A percentile compares a stretch with the other conserved stretches of the same genome.
Evolutionary conservation across 2,113 vertebrate species (phyloP).

Genomic region (Odontesthes bonariensis): DNA sequence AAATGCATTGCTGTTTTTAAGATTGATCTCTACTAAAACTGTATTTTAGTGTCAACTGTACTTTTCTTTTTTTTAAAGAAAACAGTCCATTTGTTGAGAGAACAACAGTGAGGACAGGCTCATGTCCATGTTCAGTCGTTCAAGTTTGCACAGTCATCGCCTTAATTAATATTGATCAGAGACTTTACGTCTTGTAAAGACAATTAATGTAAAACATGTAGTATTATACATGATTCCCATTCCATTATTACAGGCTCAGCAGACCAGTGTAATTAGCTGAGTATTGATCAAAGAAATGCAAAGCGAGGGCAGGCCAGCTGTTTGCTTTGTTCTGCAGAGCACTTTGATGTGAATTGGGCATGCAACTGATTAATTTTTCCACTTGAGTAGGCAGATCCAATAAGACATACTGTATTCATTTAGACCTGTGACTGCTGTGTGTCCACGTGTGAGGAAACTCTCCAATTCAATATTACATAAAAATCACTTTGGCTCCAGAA

Average conservation of each 20-base stretch:
- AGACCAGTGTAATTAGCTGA: constrained; percentile 42
- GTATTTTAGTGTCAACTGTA: neutral
- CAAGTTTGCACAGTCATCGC: neutral
- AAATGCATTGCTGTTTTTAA: neutral
- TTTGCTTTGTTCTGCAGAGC: constrained; percentile 62
- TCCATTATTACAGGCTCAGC: constrained; percentile 40
- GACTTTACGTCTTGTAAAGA: constrained; percentile 30
- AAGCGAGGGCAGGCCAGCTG: constrained; percentile 57
- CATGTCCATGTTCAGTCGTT: neutral
- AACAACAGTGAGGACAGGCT: neutral
- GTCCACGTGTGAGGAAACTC: neutral
- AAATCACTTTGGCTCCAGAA: constrained; percentile 14
- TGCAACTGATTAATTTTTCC: constrained; percentile 48
- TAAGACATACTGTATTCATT: constrained; percentile 48
- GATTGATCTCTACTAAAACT: neutral
- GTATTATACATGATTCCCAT: constrained; percentile 33
- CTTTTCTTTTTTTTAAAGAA: neutral
- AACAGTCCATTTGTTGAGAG: neutral
- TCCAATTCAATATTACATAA: constrained; percentile 2
- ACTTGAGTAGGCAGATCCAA: constrained; percentile 52
- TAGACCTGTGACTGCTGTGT: constrained; percentile 25
- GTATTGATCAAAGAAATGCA: constrained; percentile 68
- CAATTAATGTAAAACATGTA: constrained; percentile 31
- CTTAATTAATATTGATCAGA: constrained; percentile 36
- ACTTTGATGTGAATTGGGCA: constrained; percentile 69